A percentile compares a stretch with the other conserved stretches of the same genome.
Evolutionary conservation across 2,888 invertebrate genomes (phyloP).

Genomic region (Lymantria dispar): DNA sequence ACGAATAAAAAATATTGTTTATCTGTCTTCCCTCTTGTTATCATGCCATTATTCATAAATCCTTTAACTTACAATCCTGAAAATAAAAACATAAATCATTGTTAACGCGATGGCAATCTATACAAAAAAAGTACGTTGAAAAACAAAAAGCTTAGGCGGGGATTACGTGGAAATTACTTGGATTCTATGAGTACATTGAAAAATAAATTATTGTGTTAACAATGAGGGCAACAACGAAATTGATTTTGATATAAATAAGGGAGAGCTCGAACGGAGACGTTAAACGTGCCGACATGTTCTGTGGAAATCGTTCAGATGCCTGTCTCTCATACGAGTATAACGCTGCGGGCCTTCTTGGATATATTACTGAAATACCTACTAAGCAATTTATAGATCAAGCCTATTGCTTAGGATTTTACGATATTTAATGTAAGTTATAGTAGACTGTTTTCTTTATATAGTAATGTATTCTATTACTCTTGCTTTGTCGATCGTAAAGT

Average conservation of each 20-base stretch:
- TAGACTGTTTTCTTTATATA: no score
- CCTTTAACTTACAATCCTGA: no score
- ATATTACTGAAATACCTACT: constrained; percentile 1
- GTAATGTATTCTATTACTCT: no score
- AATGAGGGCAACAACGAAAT: constrained; percentile 13
- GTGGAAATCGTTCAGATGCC: constrained; percentile 13
- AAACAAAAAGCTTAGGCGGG: constrained; percentile 11
- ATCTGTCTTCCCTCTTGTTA: no score
- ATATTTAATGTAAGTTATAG: no score
- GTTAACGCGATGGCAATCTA: constrained; percentile 8
- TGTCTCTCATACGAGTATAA: constrained; percentile 17
- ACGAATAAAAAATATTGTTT: no score
- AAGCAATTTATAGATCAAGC: not conserved
- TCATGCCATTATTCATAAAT: no score
- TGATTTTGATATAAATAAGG: constrained; percentile 18
- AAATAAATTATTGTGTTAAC: constrained; percentile 13
- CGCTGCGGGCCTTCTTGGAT: not conserved
- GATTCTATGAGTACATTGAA: constrained; percentile 9
- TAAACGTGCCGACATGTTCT: constrained; percentile 26
- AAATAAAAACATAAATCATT: constrained; percentile 18
- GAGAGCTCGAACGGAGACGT: constrained; percentile 14
- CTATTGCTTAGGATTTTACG: not conserved
- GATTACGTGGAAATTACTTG: constrained; percentile 17
- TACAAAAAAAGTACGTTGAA: constrained; percentile 5
- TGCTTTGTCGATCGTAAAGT: no score